Evolutionary conservation across 2,797 vertebrate genomes (phyloP), one percentile per base, ranked within the genome.

Genomic region (Nyctalus aviator): DNA sequence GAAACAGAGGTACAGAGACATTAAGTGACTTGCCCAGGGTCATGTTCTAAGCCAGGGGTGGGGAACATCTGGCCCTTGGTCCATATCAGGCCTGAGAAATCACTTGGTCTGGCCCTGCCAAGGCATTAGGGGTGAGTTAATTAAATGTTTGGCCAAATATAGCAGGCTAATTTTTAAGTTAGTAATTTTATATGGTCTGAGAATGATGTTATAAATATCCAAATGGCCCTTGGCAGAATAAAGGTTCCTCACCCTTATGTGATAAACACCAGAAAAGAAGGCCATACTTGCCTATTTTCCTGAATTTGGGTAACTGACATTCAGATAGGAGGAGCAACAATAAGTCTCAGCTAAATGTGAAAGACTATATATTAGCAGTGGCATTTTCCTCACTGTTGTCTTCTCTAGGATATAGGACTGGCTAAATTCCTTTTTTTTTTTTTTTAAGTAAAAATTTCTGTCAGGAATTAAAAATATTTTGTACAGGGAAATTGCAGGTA

Each of bases 381-480:
- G 44, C 11, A 6, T 37, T 64, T 66, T 46, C 71, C n/a, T 95
- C 50, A 32, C 73, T 27, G 11, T 69, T 64, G 9, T 81, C 79
- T 23, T 89, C 20, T 20, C 4, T 64, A 5, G 8, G 9, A 14
- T 59, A 18, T 30, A 15, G 6, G 18, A 69, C n/a, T 69, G n/a
- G 20, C 13, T 88, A 15, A n/a, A 12, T 72, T 75, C 11, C 86
- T 62, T 83, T 82, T 50, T 35, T 62, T n/a, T n/a, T 71, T 90
- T 18, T 50, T 86, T 92, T 32, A 78, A 92, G 35, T 50, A 91
- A 84, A 84, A 88, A 62, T 21, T 83, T 23, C 37, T 66, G 66
- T 27, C 17, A 53, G 27, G 5, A 77, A 66, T 55, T 69, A 23
- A 46, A 91, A 92, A 53, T 77, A 8, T 35, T 88, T 94, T 72